Conservation (phyloP, 2,113 vertebrate species). For the Tetraodon nigroviridis region DNA sequence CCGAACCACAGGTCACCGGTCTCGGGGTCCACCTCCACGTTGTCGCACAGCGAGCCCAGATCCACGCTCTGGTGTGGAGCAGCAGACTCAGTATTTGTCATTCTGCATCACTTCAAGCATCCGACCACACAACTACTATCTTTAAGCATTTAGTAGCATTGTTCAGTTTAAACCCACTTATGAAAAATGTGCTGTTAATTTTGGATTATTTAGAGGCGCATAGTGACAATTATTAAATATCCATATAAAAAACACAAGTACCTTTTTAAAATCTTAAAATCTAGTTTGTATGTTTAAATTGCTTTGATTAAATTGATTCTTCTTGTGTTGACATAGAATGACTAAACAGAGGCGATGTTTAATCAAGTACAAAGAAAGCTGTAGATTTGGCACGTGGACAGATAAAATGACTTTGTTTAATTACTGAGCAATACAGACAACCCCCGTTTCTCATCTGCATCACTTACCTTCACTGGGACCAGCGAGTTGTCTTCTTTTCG, state of each 20-base stretch:
- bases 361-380: no score
- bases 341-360: neutral
- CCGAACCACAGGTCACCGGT: conserved; percentile 87
- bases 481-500: conserved; percentile 77
- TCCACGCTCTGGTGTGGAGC: conserved; percentile 69
- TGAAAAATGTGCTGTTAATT: neutral
- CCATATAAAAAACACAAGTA: neutral
- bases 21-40: conserved; percentile 79
- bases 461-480: conserved; percentile 80
- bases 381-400: no score
- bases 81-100: conserved; percentile 2
- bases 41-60: conserved; percentile 80
- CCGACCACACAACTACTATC: neutral
- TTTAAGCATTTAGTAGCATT: neutral
- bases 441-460: neutral
- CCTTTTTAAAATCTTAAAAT: neutral
- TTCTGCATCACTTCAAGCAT: neutral
- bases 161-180: neutral
- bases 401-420: no score
- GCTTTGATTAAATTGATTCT: no score
- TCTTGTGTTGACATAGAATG: neutral
- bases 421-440: no score
- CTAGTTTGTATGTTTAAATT: no score
- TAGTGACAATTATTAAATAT: neutral
- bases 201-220: neutral